Evolutionary conservation across 1,140 invertebrate species (phyloP), one percentile per base, ranked within the genome.

Genomic region (Drosophila neocordata): DNA sequence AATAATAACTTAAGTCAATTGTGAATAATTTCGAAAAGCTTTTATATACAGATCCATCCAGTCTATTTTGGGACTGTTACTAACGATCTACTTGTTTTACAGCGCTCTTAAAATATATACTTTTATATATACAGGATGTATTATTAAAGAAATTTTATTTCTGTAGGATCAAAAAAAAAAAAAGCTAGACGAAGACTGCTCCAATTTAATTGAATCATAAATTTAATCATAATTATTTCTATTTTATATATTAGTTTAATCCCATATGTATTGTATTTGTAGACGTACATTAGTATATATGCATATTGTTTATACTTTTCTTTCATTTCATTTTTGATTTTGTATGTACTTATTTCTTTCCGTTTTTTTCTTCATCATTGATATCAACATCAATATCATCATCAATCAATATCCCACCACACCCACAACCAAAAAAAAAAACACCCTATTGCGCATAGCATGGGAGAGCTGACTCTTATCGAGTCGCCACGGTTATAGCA

Each of bases 401-500:
- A 65, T 71, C 56, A 58, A 79, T 44, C 73, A 83, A 65, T 53
- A 81, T 41, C 79, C 66, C 41, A 48, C 55, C 60, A 31, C 27
- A 31, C 6, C 27, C 27, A 31, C 27, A 31, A 31, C 69, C 66
- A 65, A 31, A 15, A 35, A 55, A 63, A 63, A 38, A 11, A n/a
- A 74, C 48, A 67, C 18, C 48, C 15, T 95, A 82, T 95, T 97
- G 96, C 96, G 96, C 95, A 82, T 95, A 97, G 96, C 96, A 97
- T 95, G 96, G 96, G 93, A 96, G 97, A 91, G 95, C 96, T 92
- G 97, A 98, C 93, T 98, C 97, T 88, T 98, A 98, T 94, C 95
- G 97, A 92, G 96, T 97, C 92, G 97, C 97, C 76, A 98, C 97
- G 83, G 95, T 97, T 93, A 95, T 96, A 77, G 94, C 95, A 92